phyloP scores from a whole-genome alignment of 2,113 vertebrate genomes.

The Colistium nudipinnis region DNA sequence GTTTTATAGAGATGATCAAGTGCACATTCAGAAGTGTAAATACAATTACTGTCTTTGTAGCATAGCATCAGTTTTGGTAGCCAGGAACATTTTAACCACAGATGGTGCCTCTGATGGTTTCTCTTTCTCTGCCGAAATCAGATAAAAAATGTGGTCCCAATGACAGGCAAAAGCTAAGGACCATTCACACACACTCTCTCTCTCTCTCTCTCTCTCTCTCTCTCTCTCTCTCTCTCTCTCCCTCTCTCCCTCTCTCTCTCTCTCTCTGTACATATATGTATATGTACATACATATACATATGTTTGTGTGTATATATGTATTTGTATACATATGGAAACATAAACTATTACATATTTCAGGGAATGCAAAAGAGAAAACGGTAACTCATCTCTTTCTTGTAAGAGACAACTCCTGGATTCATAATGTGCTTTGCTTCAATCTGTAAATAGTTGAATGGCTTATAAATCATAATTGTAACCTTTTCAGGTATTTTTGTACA shows the following conservation, averaged over 20 bases:
- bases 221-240: too few species aligned
- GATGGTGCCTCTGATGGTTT: constrained; percentile 84
- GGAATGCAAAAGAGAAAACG: constrained; percentile 87
- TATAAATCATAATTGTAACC: constrained; percentile 94
- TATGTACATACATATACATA: constrained; percentile 38
- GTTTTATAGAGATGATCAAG: not conserved
- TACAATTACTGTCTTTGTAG: not conserved
- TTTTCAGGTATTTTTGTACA: constrained; percentile 99
- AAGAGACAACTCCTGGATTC: constrained; percentile 86
- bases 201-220: too few species aligned
- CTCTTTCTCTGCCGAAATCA: constrained; percentile 57
- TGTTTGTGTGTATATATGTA: constrained; percentile 5
- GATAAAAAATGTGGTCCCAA: constrained; percentile 27
- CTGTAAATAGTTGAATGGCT: constrained; percentile 93
- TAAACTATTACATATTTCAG: constrained; percentile 82
- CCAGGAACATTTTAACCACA: constrained; percentile 44
- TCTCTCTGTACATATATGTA: constrained; percentile 42
- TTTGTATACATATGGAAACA: constrained; percentile 51
- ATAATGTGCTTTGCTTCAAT: constrained; percentile 89
- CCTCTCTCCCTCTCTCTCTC: too few species aligned
- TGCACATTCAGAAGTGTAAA: not conserved
- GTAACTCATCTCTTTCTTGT: constrained; percentile 72
- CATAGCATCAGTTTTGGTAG: constrained; percentile 19
- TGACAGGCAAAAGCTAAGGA: constrained; percentile 16
- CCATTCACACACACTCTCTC: too few species aligned